These are phyloP conservation scores for Danaus chrysippus DNA, from an alignment of 2,888 invertebrate species.

Conservation along the genomic window DNA sequence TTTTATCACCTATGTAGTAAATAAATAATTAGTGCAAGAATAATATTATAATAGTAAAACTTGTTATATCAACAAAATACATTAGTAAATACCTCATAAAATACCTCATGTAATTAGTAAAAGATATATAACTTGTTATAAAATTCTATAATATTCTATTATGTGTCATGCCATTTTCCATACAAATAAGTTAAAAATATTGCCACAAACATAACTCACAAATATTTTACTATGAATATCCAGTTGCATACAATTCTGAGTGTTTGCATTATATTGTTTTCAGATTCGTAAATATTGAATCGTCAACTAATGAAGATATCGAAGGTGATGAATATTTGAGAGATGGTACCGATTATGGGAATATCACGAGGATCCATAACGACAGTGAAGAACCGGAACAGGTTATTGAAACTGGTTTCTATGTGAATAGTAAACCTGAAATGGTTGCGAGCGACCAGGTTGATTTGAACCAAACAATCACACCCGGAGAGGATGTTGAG, in stretches of 20 bases:
- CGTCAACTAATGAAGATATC: constrained; percentile 81
- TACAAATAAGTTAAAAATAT: too few species aligned
- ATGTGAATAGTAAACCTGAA: constrained; percentile 53
- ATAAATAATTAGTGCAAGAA: too few species aligned
- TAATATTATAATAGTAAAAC: too few species aligned
- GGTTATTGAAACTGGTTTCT: constrained; percentile 50
- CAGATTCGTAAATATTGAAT: constrained; percentile 84
- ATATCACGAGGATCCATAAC: constrained; percentile 59
- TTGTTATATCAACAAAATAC: too few species aligned
- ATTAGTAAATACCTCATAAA: too few species aligned
- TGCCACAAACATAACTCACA: not conserved
- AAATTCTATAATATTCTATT: too few species aligned
- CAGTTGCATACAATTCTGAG: too few species aligned
- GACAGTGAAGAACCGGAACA: constrained; percentile 47
- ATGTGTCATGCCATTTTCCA: too few species aligned
- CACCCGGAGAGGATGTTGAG: constrained; percentile 53
- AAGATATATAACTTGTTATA: too few species aligned
- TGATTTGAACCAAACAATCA: constrained; percentile 67
- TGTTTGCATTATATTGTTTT: constrained; percentile 30
- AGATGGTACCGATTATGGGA: constrained; percentile 72
- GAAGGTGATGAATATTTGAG: constrained; percentile 73
- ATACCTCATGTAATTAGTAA: too few species aligned
- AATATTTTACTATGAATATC: not conserved
- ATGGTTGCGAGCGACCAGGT: constrained; percentile 47
- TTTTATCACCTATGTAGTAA: too few species aligned